A percentile compares a stretch with the other conserved stretches of the same genome.
These are phyloP conservation scores for Phyllotreta cruciferae DNA, from an alignment of 2,888 invertebrate species.

Conservation along the genomic window DNA sequence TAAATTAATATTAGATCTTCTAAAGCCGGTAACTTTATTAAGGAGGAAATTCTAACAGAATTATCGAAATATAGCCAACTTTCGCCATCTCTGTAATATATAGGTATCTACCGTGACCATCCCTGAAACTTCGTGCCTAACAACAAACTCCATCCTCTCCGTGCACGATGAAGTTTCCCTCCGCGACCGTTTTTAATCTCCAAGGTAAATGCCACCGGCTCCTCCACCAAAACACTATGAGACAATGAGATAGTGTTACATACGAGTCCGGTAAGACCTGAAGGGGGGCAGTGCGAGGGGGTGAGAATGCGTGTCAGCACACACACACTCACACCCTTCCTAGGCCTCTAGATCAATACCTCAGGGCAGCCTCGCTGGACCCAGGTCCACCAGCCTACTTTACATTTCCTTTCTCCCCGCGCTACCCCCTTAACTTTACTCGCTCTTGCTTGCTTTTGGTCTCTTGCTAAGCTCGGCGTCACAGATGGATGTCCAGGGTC, in stretches of 20 bases:
- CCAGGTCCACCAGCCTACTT: constrained; percentile 65
- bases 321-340: constrained; percentile 51
- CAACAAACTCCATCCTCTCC: constrained; percentile 21
- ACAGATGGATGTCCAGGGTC: constrained; percentile 45
- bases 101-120: constrained; percentile 18
- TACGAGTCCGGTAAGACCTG: constrained; percentile 51
- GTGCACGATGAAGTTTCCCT: constrained; percentile 28
- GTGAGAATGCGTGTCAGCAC: constrained; percentile 58
- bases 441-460: constrained; percentile 65
- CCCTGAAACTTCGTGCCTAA: constrained; percentile 20
- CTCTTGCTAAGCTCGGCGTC: constrained; percentile 66
- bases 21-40: constrained; percentile 9
- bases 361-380: constrained; percentile 60
- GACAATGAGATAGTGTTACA: constrained; percentile 54
- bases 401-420: constrained; percentile 60
- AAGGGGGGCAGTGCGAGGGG: constrained; percentile 44
- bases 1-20: constrained; percentile 13
- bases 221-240: constrained; percentile 34
- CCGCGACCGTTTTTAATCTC: constrained; percentile 30
- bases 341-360: constrained; percentile 60
- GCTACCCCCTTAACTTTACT: constrained; percentile 46
- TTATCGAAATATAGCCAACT: constrained; percentile 20
- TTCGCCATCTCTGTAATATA: constrained; percentile 12
- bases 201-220: constrained; percentile 37
- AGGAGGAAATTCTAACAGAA: constrained; percentile 11